Evolutionary conservation across 2,797 vertebrate genomes (phyloP).

Genomic region (Neosalanx taihuensis): DNA sequence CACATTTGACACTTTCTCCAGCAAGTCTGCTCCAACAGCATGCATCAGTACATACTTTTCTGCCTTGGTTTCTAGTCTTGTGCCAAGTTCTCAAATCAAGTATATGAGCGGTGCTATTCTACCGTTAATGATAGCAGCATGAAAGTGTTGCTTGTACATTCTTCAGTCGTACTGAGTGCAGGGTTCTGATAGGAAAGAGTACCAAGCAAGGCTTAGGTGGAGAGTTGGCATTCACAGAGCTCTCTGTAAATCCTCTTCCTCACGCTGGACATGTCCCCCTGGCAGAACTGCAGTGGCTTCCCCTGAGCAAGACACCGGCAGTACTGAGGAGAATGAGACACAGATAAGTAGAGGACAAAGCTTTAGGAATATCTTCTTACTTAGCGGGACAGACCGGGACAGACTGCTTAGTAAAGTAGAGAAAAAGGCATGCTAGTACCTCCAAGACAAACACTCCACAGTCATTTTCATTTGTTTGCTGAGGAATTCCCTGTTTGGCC

Average conservation of each 20-base stretch:
- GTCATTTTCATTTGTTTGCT: conserved; percentile 98
- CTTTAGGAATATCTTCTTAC: not conserved
- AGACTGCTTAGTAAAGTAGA: not conserved
- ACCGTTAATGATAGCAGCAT: not conserved
- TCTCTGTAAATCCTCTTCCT: conserved; percentile 97
- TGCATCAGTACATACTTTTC: not conserved
- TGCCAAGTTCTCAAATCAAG: not conserved
- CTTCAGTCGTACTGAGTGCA: not conserved
- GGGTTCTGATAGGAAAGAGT: not conserved
- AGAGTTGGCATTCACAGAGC: conserved; percentile 89
- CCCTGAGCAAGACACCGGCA: conserved; percentile 93
- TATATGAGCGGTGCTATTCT: not conserved
- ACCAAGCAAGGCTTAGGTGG: conserved; percentile 60
- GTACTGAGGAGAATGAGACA: conserved; percentile 76
- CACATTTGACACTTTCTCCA: not conserved
- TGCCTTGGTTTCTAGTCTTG: not conserved
- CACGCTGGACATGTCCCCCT: conserved; percentile 93
- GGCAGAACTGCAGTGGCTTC: conserved; percentile 90
- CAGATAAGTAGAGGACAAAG: not conserved
- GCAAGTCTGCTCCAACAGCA: not conserved
- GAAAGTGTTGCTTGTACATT: not conserved
- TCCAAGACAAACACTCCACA: conserved; percentile 94
- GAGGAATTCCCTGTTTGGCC: conserved; percentile 83
- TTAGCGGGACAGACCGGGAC: not conserved
- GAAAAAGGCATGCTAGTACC: not conserved